Percentiles rank a stretch among this genome's conserved stretches.
Conservation (phyloP, 2,888 invertebrate genomes). For the Cosmopolites sordidus region DNA sequence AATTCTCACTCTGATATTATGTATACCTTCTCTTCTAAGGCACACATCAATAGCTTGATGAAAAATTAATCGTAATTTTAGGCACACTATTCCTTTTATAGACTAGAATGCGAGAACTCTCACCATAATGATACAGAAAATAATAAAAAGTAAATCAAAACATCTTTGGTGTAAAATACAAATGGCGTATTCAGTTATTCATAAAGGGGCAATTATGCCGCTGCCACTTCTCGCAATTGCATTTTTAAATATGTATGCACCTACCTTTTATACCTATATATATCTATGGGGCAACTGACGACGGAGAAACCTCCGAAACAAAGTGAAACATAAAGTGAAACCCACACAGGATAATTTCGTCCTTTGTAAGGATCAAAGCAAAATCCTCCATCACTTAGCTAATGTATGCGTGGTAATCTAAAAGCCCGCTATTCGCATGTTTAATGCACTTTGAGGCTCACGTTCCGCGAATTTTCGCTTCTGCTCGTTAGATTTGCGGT, state of each 20-base stretch:
- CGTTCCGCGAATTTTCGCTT: constrained; percentile 10
- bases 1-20: too few species aligned
- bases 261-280: constrained; percentile 9
- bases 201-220: too few species aligned
- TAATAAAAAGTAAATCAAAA: too few species aligned
- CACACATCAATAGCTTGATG: too few species aligned
- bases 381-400: constrained; percentile 38
- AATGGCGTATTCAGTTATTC: too few species aligned
- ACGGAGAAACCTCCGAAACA: constrained; percentile 2
- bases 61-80: too few species aligned
- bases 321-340: constrained; percentile 15
- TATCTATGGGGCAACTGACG: constrained; percentile 12
- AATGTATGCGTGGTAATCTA: constrained; percentile 36
- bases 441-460: constrained; percentile 25
- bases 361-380: constrained; percentile 46
- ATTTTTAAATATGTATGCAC: constrained; percentile 7
- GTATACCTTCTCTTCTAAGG: too few species aligned
- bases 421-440: constrained; percentile 16
- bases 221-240: too few species aligned
- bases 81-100: too few species aligned
- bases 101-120: too few species aligned
- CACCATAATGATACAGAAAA: too few species aligned
- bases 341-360: constrained; percentile 27
- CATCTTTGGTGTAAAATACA: too few species aligned
- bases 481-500: constrained; percentile 15